These are phyloP conservation scores for Philereme transversata DNA, from an alignment of 2,888 invertebrate genomes.

Conservation along the genomic window DNA sequence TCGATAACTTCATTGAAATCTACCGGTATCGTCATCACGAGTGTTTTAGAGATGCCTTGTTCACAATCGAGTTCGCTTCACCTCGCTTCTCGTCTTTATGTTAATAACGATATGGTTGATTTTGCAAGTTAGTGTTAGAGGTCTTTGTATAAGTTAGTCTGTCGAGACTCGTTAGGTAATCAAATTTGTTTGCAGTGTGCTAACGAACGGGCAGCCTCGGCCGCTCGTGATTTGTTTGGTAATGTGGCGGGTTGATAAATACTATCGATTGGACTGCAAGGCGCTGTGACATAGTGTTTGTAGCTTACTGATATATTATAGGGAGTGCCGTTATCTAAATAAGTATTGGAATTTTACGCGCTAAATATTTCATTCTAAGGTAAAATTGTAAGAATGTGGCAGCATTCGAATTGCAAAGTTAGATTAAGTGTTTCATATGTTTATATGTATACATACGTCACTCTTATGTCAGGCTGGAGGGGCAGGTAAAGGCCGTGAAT, in stretches of 20 bases:
- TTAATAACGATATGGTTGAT: constrained; percentile 18
- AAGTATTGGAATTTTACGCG: too few species aligned
- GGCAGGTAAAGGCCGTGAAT: too few species aligned
- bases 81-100: constrained; percentile 12
- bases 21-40: constrained; percentile 27
- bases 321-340: too few species aligned
- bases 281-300: neutral
- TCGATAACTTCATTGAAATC: constrained; percentile 27
- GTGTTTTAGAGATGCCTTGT: constrained; percentile 10
- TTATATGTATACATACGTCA: too few species aligned
- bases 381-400: too few species aligned
- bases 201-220: constrained; percentile 67
- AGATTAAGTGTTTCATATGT: too few species aligned
- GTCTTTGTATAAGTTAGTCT: constrained; percentile 29
- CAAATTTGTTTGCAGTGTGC: constrained; percentile 74
- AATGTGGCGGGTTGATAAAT: constrained; percentile 42
- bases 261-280: constrained; percentile 29
- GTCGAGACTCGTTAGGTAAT: constrained; percentile 71
- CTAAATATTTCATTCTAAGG: too few species aligned
- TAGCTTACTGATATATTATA: too few species aligned
- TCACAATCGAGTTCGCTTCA: constrained; percentile 10
- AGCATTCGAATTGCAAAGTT: too few species aligned
- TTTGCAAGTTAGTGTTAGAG: constrained; percentile 13
- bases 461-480: too few species aligned
- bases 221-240: constrained; percentile 63